Percentiles rank a stretch among this genome's conserved stretches.
Conservation (phyloP, 1,140 invertebrate genomes). For the Spodoptera litura region DNA sequence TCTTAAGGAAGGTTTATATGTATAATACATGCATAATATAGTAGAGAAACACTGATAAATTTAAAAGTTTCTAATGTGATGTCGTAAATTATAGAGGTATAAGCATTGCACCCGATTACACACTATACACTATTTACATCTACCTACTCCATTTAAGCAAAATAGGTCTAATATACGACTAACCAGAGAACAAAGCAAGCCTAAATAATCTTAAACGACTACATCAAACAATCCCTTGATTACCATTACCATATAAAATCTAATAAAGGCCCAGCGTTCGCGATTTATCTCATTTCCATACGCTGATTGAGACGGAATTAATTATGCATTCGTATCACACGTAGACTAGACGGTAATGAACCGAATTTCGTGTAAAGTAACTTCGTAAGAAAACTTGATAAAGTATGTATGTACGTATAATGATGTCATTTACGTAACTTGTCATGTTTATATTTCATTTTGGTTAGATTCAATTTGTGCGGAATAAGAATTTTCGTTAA, state of each 20-base stretch:
- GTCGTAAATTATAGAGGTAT: no score
- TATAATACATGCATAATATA: no score
- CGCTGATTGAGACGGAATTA: constrained; percentile 24
- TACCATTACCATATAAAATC: constrained; percentile 45
- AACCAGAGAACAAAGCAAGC: constrained; percentile 6
- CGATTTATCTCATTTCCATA: constrained; percentile 26
- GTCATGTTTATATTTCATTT: not conserved
- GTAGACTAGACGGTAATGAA: not conserved
- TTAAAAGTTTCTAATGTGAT: no score
- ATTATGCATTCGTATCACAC: constrained; percentile 41
- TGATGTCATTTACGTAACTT: not conserved
- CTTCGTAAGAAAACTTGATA: not conserved
- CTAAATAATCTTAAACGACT: constrained; percentile 5
- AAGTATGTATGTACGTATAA: not conserved
- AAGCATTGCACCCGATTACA: no score
- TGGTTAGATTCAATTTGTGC: no score
- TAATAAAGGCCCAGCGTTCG: not conserved
- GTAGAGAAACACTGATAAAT: no score
- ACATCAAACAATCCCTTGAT: not conserved
- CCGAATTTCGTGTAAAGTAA: constrained; percentile 18
- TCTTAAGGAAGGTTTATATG: no score
- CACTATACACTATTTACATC: no score
- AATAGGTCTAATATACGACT: not conserved
- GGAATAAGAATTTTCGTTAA: no score
- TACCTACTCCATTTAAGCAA: not conserved